Evolutionary conservation across 2,888 invertebrate genomes (phyloP).

Genomic region (Callimorpha dominula): DNA sequence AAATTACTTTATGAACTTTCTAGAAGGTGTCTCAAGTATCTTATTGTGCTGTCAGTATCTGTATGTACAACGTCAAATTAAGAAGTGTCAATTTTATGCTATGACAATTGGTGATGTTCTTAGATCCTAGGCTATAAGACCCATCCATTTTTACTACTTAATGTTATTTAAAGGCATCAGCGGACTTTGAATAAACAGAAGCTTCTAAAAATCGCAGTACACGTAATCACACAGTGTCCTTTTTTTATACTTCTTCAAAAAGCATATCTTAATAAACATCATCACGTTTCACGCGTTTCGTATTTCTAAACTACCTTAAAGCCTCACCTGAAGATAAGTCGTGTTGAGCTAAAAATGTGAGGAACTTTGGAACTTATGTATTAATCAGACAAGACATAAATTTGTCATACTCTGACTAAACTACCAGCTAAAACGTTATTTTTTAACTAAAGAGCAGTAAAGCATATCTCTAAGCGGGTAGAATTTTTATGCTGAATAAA

Average conservation of each 20-base stretch:
- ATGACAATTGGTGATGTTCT: neutral
- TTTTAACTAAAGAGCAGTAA: neutral
- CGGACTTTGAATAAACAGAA: too few species aligned
- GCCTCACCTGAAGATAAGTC: neutral
- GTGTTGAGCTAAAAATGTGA: neutral
- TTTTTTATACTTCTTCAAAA: neutral
- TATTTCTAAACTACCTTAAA: neutral
- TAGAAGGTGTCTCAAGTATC: neutral
- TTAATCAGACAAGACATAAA: neutral
- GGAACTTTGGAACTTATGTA: neutral
- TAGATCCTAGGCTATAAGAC: neutral
- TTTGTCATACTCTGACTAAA: neutral
- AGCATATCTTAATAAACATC: neutral
- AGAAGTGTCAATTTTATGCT: neutral
- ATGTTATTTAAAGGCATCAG: too few species aligned
- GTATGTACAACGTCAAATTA: neutral
- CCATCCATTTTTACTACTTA: neutral
- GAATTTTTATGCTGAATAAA: neutral
- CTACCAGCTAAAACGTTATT: neutral
- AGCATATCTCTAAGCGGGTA: neutral
- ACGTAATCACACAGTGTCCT: neutral
- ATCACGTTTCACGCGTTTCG: neutral
- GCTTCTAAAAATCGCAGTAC: too few species aligned
- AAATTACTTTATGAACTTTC: slow-evolving; percentile 32
- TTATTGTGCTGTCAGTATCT: neutral